Conservation (phyloP, 2,888 invertebrate species). For the Tuberolachnus salignus region DNA sequence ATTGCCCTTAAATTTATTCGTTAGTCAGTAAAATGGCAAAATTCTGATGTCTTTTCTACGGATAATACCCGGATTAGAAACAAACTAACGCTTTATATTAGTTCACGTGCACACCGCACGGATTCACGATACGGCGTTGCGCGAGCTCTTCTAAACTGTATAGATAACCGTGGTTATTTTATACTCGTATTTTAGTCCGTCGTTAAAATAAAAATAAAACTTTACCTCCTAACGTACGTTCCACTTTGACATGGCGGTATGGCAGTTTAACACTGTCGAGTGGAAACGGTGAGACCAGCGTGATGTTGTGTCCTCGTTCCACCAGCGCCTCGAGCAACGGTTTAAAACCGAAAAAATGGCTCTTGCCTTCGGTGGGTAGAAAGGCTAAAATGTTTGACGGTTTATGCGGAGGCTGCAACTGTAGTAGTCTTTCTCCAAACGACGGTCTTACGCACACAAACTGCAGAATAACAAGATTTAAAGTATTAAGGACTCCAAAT, state of each 20-base stretch:
- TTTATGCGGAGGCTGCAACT: background rate
- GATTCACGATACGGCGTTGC: too few species aligned
- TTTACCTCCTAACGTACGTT: constrained; percentile 2
- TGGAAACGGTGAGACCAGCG: constrained; percentile 26
- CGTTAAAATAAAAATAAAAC: background rate
- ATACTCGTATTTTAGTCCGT: too few species aligned
- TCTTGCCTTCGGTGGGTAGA: constrained; percentile 38
- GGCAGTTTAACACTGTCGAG: constrained; percentile 14
- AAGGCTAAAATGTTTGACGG: constrained; percentile 22
- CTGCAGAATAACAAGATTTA: background rate
- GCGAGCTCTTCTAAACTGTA: too few species aligned
- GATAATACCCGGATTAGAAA: too few species aligned
- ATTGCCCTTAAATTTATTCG: too few species aligned
- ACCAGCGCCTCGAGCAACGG: constrained; percentile 38
- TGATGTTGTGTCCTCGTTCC: constrained; percentile 36
- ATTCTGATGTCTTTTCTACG: too few species aligned
- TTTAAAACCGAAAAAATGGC: constrained; percentile 37
- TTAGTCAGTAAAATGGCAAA: too few species aligned
- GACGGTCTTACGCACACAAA: background rate
- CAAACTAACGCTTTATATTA: too few species aligned
- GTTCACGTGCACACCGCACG: too few species aligned
- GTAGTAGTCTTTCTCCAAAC: background rate
- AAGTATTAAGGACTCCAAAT: too few species aligned
- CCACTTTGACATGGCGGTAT: constrained; percentile 35
- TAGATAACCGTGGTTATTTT: too few species aligned